Evolutionary conservation across 2,113 vertebrate genomes (phyloP).

Genomic region (Microtus ochrogaster): DNA sequence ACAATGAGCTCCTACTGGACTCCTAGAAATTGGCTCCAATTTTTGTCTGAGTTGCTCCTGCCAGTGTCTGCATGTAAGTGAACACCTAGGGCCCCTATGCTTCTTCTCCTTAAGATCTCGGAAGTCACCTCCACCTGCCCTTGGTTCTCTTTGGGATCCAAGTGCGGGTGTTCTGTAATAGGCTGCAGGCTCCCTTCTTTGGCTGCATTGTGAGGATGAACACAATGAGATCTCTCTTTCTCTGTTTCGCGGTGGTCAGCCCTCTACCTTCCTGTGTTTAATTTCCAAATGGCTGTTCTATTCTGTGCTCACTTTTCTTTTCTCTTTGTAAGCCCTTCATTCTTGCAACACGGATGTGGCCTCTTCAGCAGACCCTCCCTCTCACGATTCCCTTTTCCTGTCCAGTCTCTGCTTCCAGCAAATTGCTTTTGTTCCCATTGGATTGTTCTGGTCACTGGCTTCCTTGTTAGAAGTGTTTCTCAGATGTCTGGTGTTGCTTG

Average conservation of each 20-base stretch:
- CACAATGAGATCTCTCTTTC: not conserved
- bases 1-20: not conserved
- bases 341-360: fast-evolving
- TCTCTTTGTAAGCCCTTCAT: not conserved
- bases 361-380: fast-evolving
- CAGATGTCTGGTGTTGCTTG: not conserved
- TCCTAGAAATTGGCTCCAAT: not conserved
- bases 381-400: not conserved
- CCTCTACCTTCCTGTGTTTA: not conserved
- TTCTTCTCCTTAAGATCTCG: not conserved
- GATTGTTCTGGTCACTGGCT: conserved; percentile 33
- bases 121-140: not conserved
- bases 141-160: no score
- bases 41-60: not conserved
- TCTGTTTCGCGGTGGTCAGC: not conserved
- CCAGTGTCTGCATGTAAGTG: fast-evolving
- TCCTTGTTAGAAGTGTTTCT: not conserved
- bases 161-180: not conserved
- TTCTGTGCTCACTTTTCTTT: not conserved
- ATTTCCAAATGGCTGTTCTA: no score
- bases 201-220: not conserved
- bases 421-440: not conserved
- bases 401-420: not conserved
- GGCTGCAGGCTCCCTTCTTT: fast-evolving
- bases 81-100: fast-evolving